Evolutionary conservation across 2,888 invertebrate species (phyloP), one percentile per base, ranked within the genome.

Genomic region (Vandiemenella viatica): DNA sequence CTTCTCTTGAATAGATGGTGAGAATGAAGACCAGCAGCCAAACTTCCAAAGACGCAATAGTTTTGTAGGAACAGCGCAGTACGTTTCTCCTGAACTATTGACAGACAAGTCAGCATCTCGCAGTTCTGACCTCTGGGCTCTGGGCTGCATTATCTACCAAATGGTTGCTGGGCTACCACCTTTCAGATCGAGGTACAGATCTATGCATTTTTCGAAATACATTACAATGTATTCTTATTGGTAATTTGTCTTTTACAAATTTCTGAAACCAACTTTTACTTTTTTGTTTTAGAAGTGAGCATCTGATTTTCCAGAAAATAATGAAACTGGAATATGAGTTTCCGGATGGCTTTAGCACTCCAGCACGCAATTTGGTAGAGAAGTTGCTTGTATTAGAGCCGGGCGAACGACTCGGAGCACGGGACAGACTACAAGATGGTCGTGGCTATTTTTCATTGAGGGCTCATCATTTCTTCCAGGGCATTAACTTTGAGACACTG

Each of bases 41-140:
- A 23, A 26, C 2, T 8, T 20, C 6, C 50, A 21, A 37, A 48
- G 52, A 20, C 77, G 77, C 59, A 83, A 82, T 60, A 89, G 88
- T 65, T 97, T 98, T 68, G 97, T 97, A 13, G 98, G 98, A 45
- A 98, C 97, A 10, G 96, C 98, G 2, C 96, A 97, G 65, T 98
- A 97, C 67, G 95, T 99, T 0, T 95, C 95, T 49, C 98, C 98
- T 3, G 98, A 99, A 70, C 77, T 97, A 53, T 71, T 98, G 45
- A 84, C 81, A 52, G 83, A 86, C 62, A 79, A 82, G 52, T 62
- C 63, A 32, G 79, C 79, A 2, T 79, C 82, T 46, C 75, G 77
- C 48, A 77, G 87, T 38, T 87, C 89, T 13, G 98, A 99, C 69
- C 72, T 97, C 50, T 99, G 98, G 98, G 97, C 97, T 0, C 72